Conservation (phyloP, 2,888 invertebrate species). For the Hyppa rectilinea region DNA sequence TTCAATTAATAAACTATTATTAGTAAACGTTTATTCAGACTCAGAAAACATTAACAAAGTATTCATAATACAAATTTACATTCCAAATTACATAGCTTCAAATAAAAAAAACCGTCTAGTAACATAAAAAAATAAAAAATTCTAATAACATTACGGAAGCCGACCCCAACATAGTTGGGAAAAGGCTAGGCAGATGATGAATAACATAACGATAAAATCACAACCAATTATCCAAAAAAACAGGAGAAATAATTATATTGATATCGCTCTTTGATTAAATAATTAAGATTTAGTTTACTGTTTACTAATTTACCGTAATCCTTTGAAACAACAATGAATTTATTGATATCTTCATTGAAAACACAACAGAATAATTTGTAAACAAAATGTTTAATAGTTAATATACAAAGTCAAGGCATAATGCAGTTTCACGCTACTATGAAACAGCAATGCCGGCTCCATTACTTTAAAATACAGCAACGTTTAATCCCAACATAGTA, state of each 20-base stretch:
- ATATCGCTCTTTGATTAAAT: slow-evolving; percentile 4
- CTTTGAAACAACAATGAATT: not conserved
- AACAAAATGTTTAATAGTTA: slow-evolving; percentile 14
- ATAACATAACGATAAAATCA: too few relatives aligned
- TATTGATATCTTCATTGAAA: not conserved
- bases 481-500: slow-evolving; percentile 32
- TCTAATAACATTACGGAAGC: too few relatives aligned
- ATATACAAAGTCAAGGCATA: slow-evolving; percentile 14
- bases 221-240: too few relatives aligned
- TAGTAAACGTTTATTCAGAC: too few relatives aligned
- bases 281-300: slow-evolving; percentile 4
- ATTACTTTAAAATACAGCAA: slow-evolving; percentile 25
- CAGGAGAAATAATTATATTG: too few relatives aligned
- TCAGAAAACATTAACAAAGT: too few relatives aligned
- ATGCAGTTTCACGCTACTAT: slow-evolving; percentile 35
- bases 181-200: too few relatives aligned
- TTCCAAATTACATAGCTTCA: too few relatives aligned
- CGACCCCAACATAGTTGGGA: too few relatives aligned
- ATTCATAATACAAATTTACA: too few relatives aligned
- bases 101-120: too few relatives aligned
- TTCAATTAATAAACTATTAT: slow-evolving; percentile 30
- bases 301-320: not conserved
- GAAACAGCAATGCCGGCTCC: slow-evolving; percentile 8
- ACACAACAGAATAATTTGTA: not conserved
- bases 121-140: too few relatives aligned